These are phyloP conservation scores for Pseudopleuronectes americanus DNA, from an alignment of 2,797 vertebrate genomes.

Conservation along the genomic window DNA sequence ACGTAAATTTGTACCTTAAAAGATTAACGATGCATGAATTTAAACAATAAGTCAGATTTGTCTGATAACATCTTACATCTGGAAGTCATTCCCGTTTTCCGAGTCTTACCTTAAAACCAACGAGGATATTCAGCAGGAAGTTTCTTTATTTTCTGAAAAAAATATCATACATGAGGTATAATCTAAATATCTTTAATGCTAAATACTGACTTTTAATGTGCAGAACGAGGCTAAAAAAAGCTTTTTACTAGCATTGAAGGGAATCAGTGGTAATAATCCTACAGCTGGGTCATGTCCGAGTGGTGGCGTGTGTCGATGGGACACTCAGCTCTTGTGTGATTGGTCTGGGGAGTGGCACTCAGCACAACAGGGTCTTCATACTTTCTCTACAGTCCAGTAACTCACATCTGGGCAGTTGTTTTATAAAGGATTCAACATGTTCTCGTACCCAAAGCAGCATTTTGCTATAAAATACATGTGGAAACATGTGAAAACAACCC, in stretches of 20 bases:
- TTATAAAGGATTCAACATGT: neutral
- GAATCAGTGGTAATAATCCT: conserved; percentile 39
- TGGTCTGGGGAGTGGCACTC: conserved; percentile 23
- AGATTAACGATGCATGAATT: neutral
- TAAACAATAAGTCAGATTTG: neutral
- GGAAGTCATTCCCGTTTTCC: too few relatives aligned
- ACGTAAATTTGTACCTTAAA: neutral
- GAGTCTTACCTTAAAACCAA: conserved; percentile 53
- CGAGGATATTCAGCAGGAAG: conserved; percentile 26
- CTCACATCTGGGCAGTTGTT: neutral
- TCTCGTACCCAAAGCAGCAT: neutral
- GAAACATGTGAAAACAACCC: too few relatives aligned
- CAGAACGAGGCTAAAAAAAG: neutral
- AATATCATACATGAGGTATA: neutral
- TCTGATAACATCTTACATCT: neutral
- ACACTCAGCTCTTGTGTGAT: conserved; percentile 15
- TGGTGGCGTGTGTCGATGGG: conserved; percentile 3
- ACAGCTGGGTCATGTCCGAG: conserved; percentile 36
- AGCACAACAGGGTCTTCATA: conserved; percentile 27
- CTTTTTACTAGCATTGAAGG: conserved; percentile 58
- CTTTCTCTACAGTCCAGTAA: neutral
- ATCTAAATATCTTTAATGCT: neutral
- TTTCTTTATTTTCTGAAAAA: conserved; percentile 13
- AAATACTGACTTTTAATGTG: too few relatives aligned
- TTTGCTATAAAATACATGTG: too few relatives aligned